Evolutionary conservation across 2,888 invertebrate species (phyloP), one percentile per base, ranked within the genome.

Genomic region (Zygaena filipendulae): DNA sequence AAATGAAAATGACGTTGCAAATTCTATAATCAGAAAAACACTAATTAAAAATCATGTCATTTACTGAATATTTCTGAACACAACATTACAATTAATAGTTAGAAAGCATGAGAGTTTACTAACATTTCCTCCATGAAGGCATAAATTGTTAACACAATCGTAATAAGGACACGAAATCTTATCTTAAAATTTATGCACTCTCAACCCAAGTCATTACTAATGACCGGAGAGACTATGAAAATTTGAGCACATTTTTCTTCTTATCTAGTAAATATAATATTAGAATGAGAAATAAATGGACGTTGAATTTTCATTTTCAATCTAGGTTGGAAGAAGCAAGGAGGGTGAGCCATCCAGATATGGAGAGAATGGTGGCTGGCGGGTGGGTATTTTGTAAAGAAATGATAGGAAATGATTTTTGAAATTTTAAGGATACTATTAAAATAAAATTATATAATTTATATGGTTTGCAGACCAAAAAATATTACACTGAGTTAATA

Each of bases 241-340:
- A 66, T 66, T 61, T 62, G 61, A 60, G 56, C 53, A 59, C 58
- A 60, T 61, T 64, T 66, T 58, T 52, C 48, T 49, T 52, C 55
- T 68, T 67, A 62, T 66, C 59, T 61, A 51, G 43, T 48, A n/a
- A n/a, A n/a, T n/a, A n/a, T n/a, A n/a, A n/a, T 39, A 53, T 49
- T 55, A 53, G 49, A 61, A 47, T 57, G 50, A 68, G 62, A 69
- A 64, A 54, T 56, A 53, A 64, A 70, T 69, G 61, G 55, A 63
- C 58, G 63, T 59, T 75, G 70, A 70, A 70, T 71, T 75, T 77
- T 77, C 71, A 71, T 75, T 79, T 79, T 74, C 71, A 56, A 75
- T 77, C 62, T 79, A 77, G 77, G 79, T 75, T 52, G 74, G 63
- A 64, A 71, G 71, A 67, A 45, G 49, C 64, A 58, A 52, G 56